Evolutionary conservation across 2,113 vertebrate genomes (phyloP), one percentile per base, ranked within the genome.

Genomic region (Lipophrys pholis): DNA sequence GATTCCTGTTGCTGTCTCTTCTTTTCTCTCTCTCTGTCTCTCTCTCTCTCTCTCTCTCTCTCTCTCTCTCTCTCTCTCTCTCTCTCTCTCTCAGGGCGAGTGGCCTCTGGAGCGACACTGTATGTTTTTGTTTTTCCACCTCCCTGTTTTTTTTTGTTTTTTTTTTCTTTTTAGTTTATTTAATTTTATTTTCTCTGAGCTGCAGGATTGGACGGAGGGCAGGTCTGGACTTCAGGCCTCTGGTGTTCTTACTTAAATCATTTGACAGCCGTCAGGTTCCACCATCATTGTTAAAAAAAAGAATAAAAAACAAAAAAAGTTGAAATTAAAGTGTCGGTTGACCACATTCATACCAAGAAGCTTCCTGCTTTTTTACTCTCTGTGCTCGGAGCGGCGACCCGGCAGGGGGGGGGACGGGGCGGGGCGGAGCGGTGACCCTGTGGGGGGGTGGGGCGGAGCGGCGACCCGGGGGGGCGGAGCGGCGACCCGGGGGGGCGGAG

Each of bases 261-360:
- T 73, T 81, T 76, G 83, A 81, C 79, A 84, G 80, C 67, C 69
- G 86, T 88, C 77, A 76, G 86, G 68, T 89, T 91, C 71, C 86
- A 71, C 36, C 77, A 90, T 89, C 76, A 82, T 90, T 89, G 85
- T 87, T 89, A 12, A 54, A 79, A 69, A 78, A 76, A 77, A 68
- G 69, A 69, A 78, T 76, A 77, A 68, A 72, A 4, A 42, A 42
- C 2, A 4, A 46, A 65, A 74, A 54, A 63, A 71, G 43, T 35
- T 70, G 45, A 86, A 87, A 89, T 86, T 91, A 89, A 91, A 86
- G 68, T 86, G 85, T 90, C 84, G 89, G 82, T 86, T 85, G 88
- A 87, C 88, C 81, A 84, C 78, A 82, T 87, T 82, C 86, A 86
- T 89, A 86, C 83, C 86, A 87, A 90, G 8, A 76, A 60, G 14